Conservation (phyloP, 2,797 vertebrate genomes). For the Takifugu ocellatus region DNA sequence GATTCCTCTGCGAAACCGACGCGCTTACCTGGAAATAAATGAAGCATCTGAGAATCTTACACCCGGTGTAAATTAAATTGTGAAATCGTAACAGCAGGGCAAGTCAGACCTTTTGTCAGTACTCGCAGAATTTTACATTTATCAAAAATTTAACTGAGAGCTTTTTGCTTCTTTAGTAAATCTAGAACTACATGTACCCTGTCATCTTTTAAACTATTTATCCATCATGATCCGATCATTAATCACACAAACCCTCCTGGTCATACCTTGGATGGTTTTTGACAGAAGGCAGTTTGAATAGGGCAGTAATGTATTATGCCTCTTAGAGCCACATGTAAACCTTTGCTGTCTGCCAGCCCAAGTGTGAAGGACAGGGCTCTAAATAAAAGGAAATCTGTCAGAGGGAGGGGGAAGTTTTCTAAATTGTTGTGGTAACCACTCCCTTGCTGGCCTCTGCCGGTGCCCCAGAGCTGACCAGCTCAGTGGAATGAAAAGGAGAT, state of each 20-base stretch:
- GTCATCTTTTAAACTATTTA: constrained; percentile 13
- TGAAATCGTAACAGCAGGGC: not conserved
- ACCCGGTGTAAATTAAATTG: not conserved
- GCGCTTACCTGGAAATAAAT: constrained; percentile 28
- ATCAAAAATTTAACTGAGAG: constrained; percentile 30
- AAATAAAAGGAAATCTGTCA: constrained; percentile 63
- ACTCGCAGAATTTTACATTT: constrained; percentile 25
- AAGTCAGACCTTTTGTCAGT: constrained; percentile 19
- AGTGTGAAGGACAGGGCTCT: constrained; percentile 73
- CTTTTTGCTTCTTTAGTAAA: constrained; percentile 12
- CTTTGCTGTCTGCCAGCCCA: constrained; percentile 48
- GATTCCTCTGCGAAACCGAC: constrained; percentile 13
- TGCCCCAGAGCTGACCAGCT: constrained; percentile 46
- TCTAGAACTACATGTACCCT: constrained; percentile 12
- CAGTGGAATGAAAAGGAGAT: constrained; percentile 65
- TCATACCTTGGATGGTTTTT: constrained; percentile 12
- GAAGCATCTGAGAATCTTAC: constrained; percentile 10
- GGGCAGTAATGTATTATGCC: constrained; percentile 20
- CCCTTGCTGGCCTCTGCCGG: constrained; percentile 27
- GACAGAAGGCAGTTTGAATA: constrained; percentile 30
- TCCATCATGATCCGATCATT: constrained; percentile 27
- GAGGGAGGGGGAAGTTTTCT: constrained; percentile 43
- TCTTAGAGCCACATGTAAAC: constrained; percentile 31
- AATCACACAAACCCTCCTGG: constrained; percentile 21
- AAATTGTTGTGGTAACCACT: constrained; percentile 41